Percentiles rank a stretch among this genome's conserved stretches.
Evolutionary conservation across 1,140 invertebrate species (phyloP).

Genomic region (Drosophila serrata): DNA sequence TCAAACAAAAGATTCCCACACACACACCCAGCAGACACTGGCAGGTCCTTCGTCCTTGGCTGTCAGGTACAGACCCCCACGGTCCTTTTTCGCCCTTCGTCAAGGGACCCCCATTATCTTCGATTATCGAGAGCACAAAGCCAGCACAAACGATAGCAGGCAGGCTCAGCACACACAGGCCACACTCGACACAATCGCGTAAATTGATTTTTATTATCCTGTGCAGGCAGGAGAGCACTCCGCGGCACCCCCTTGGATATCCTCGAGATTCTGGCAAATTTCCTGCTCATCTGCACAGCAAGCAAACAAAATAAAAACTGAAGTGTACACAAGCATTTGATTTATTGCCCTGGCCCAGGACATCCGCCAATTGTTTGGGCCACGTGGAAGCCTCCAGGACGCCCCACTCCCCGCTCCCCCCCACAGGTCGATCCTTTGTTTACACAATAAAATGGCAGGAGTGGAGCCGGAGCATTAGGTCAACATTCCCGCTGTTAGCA

Average conservation of each 20-base stretch:
- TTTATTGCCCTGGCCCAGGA: constrained; percentile 62
- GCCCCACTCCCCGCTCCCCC: background rate
- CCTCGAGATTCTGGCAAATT: constrained; percentile 54
- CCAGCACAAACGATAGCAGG: constrained; percentile 21
- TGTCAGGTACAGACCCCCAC: constrained; percentile 44
- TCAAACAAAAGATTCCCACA: constrained; percentile 33
- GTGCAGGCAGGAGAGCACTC: constrained; percentile 14
- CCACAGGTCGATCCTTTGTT: constrained; percentile 29
- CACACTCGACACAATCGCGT: constrained; percentile 46
- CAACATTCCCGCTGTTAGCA: constrained; percentile 42
- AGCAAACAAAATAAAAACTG: constrained; percentile 61
- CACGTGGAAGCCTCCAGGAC: constrained; percentile 30
- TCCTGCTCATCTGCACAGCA: constrained; percentile 56
- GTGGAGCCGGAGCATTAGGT: constrained; percentile 44
- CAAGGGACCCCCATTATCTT: constrained; percentile 61
- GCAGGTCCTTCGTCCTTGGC: constrained; percentile 36
- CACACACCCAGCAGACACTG: background rate
- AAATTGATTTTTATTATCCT: constrained; percentile 76
- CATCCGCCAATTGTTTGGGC: constrained; percentile 60
- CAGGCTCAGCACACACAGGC: constrained; percentile 15
- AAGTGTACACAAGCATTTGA: constrained; percentile 65
- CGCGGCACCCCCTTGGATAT: background rate
- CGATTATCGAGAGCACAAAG: constrained; percentile 55
- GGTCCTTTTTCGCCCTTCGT: constrained; percentile 14
- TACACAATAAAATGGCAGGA: constrained; percentile 47